phyloP scores from a whole-genome alignment of 1,140 invertebrate species.

The Bombus confusus region DNA sequence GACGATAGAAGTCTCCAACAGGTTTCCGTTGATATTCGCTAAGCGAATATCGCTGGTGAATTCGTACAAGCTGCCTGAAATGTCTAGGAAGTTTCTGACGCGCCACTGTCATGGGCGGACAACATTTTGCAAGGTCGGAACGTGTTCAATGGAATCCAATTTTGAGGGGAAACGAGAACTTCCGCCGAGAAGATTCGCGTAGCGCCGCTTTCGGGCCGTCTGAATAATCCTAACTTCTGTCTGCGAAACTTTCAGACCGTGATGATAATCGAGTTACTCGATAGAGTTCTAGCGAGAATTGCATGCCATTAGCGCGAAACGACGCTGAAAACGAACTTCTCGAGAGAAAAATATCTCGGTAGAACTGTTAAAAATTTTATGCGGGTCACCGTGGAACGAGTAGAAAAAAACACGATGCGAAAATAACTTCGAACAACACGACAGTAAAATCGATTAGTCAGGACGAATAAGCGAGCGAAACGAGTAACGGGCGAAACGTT shows the following conservation, averaged over 20 bases:
- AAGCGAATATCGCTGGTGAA: no score
- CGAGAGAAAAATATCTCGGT: not conserved
- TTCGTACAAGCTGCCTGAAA: not conserved
- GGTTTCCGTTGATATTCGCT: not conserved
- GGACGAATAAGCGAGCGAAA: not conserved
- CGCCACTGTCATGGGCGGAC: not conserved
- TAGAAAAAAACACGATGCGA: not conserved
- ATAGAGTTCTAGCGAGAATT: not conserved
- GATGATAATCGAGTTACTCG: not conserved
- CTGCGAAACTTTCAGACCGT: not conserved
- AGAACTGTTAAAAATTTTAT: not conserved
- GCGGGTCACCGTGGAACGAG: not conserved
- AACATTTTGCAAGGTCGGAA: not conserved
- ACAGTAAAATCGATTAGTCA: not conserved
- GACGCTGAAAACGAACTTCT: not conserved
- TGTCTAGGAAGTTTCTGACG: not conserved
- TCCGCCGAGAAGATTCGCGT: not conserved
- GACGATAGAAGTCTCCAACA: not conserved
- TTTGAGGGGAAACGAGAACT: not conserved
- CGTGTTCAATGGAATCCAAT: not conserved
- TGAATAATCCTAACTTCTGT: constrained; percentile 27
- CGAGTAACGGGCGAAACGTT: not conserved
- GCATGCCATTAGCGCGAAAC: no score
- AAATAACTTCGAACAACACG: not conserved
- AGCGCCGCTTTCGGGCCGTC: not conserved